These are phyloP conservation scores for Petrocephalus zakoni DNA, from an alignment of 2,113 vertebrate species.

Conservation along the genomic window DNA sequence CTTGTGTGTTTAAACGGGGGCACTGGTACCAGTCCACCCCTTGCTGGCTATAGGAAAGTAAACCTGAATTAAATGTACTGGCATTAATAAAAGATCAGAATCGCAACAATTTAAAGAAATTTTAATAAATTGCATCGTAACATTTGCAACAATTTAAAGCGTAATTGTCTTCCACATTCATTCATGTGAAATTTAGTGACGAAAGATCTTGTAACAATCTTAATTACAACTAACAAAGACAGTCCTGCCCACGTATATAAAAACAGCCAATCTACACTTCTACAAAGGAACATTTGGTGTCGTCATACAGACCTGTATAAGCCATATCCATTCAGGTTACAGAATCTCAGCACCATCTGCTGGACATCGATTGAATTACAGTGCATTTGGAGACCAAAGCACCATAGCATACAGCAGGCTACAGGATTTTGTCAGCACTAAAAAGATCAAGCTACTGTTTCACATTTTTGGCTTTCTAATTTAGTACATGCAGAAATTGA, in stretches of 20 bases:
- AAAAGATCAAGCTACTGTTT: not conserved
- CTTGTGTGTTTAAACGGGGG: not conserved
- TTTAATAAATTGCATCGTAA: slow-evolving; percentile 21
- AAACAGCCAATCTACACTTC: not conserved
- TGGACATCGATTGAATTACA: slow-evolving; percentile 29
- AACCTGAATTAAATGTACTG: not conserved
- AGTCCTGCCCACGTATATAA: not conserved
- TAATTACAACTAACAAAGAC: not conserved
- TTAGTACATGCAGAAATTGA: slow-evolving; percentile 45
- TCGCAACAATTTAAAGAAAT: slow-evolving; percentile 2
- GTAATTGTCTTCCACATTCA: slow-evolving; percentile 42
- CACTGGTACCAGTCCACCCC: not conserved
- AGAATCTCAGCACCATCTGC: slow-evolving; percentile 42
- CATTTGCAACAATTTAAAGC: slow-evolving; percentile 38
- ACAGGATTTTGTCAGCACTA: not conserved
- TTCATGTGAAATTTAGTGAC: slow-evolving; percentile 1
- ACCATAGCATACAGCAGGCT: not conserved
- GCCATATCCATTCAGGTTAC: not conserved
- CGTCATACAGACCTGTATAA: not conserved
- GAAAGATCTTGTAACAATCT: not conserved
- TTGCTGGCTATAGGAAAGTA: not conserved
- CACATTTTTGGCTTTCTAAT: slow-evolving; percentile 33
- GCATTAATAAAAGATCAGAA: not conserved
- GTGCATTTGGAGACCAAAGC: not conserved
- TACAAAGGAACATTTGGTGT: slow-evolving; percentile 3